Percentiles rank a stretch among this genome's conserved stretches.
phyloP scores from a whole-genome alignment of 2,113 vertebrate genomes.

The Misgurnus mizolepis region DNA sequence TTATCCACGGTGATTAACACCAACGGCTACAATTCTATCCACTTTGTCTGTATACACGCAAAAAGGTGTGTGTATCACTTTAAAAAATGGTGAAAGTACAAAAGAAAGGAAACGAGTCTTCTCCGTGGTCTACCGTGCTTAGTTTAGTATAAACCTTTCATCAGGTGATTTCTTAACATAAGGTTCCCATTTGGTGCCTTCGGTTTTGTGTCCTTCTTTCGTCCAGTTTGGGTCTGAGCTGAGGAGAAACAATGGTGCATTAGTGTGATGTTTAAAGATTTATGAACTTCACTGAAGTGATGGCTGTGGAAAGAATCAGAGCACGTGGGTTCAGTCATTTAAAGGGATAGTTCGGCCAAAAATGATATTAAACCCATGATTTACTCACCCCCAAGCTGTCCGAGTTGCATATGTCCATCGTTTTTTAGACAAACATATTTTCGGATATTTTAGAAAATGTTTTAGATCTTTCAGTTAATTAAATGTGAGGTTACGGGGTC shows the following conservation, averaged over 20 bases:
- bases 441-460: no score
- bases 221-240: neutral
- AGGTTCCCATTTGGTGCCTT: neutral
- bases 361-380: no score
- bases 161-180: neutral
- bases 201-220: neutral
- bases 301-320: neutral
- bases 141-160: neutral
- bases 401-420: no score
- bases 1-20: neutral
- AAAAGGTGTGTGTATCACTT: neutral
- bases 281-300: neutral
- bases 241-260: slow-evolving; percentile 4
- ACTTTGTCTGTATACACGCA: neutral
- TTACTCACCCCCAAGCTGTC: no score
- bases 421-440: no score
- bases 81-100: slow-evolving; percentile 1
- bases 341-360: no score
- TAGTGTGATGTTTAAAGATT: neutral
- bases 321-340: neutral
- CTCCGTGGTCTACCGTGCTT: neutral
- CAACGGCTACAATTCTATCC: neutral
- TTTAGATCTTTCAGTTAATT: no score
- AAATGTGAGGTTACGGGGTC: no score
- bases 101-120: neutral